A percentile compares a stretch with the other conserved stretches of the same genome.
These are phyloP conservation scores for Nudaria mundana DNA, from an alignment of 2,888 invertebrate species.

Conservation along the genomic window DNA sequence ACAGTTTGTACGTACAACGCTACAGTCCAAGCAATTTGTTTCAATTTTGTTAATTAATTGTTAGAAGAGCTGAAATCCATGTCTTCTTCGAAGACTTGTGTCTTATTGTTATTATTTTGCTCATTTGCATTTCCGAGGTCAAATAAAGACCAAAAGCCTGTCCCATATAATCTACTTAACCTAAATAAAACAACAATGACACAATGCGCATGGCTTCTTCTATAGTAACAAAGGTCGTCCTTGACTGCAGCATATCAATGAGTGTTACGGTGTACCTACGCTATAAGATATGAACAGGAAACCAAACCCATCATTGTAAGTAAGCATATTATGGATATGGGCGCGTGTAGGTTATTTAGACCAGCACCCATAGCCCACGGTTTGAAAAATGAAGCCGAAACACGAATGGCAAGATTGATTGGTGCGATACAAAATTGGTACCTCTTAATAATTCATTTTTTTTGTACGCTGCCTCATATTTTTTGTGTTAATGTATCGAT, in stretches of 20 bases:
- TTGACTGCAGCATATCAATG: conserved; percentile 39
- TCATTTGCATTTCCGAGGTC: not conserved
- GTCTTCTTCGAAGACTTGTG: no score
- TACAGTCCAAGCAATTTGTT: no score
- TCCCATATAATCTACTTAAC: conserved; percentile 15
- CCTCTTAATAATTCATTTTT: conserved; percentile 31
- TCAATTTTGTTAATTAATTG: no score
- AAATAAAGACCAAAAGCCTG: not conserved
- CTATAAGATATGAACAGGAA: conserved; percentile 39
- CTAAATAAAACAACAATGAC: conserved; percentile 17
- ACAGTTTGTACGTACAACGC: no score
- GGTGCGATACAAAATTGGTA: conserved; percentile 24
- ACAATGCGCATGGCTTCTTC: conserved; percentile 21
- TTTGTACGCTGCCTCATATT: conserved; percentile 21
- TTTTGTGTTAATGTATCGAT: conserved; percentile 20
- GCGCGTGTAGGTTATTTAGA: conserved; percentile 23
- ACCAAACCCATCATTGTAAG: conserved; percentile 57
- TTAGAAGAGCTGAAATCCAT: no score
- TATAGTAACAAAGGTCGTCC: conserved; percentile 28
- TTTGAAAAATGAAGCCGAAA: conserved; percentile 34
- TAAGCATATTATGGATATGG: no score
- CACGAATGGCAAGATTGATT: conserved; percentile 35
- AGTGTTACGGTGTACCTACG: conserved; percentile 35
- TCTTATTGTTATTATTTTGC: no score
- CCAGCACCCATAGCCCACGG: conserved; percentile 21